These are phyloP conservation scores for Agonopterix subpropinquella DNA, from an alignment of 2,888 invertebrate genomes.

Conservation along the genomic window DNA sequence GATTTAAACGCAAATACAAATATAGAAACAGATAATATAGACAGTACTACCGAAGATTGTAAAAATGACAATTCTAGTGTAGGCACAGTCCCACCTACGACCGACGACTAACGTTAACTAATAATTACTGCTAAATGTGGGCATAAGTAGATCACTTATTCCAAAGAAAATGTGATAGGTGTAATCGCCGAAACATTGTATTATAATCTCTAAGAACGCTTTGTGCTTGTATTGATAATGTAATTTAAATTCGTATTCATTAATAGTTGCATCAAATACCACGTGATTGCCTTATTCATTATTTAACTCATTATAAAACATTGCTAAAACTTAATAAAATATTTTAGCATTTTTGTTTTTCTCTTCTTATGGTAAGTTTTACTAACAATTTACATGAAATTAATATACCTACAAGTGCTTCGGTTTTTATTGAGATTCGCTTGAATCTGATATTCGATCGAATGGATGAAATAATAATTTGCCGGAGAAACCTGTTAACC, in stretches of 20 bases:
- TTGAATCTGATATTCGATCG: not conserved
- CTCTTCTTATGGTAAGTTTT: not conserved
- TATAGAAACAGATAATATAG: slow-evolving; percentile 20
- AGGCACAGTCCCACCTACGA: not conserved
- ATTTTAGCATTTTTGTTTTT: slow-evolving; percentile 58
- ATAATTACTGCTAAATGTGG: not conserved
- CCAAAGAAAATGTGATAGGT: slow-evolving; percentile 71
- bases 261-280: slow-evolving; percentile 60
- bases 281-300: slow-evolving; percentile 72
- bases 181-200: slow-evolving; percentile 55
- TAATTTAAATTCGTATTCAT: slow-evolving; percentile 52
- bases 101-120: too few relatives aligned
- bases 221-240: slow-evolving; percentile 64
- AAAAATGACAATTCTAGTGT: not conserved
- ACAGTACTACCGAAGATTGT: slow-evolving; percentile 3
- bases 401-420: too few relatives aligned
- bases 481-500: slow-evolving; percentile 34
- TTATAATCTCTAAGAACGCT: slow-evolving; percentile 56
- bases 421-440: too few relatives aligned
- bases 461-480: slow-evolving; percentile 17
- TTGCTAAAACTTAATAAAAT: slow-evolving; percentile 68
- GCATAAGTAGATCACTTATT: slow-evolving; percentile 27
- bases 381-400: too few relatives aligned
- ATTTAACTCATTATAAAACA: slow-evolving; percentile 63
- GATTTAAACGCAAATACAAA: slow-evolving; percentile 14